Evolutionary conservation across 2,113 vertebrate genomes (phyloP).

Genomic region (Barnardius zonarius): DNA sequence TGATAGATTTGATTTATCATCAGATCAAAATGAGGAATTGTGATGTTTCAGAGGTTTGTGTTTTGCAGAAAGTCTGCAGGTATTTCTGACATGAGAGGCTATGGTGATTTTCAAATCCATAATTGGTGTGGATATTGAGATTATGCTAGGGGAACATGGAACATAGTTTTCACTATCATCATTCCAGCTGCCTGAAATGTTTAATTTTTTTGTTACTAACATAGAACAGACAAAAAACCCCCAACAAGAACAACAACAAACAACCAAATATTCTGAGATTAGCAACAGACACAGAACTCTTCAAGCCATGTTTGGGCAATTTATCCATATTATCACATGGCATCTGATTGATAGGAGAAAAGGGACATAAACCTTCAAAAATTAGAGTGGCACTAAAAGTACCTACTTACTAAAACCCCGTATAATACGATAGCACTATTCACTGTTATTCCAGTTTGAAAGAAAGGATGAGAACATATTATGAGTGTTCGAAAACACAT

Average conservation of each 20-base stretch:
- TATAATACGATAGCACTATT: background rate
- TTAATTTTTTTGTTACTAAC: background rate
- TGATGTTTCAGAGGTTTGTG: background rate
- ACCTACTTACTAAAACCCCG: background rate
- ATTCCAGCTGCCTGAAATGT: background rate
- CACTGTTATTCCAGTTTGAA: background rate
- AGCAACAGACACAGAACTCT: background rate
- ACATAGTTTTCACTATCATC: background rate
- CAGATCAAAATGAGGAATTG: background rate
- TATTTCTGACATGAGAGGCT: background rate
- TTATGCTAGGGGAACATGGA: background rate
- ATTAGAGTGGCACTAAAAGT: background rate
- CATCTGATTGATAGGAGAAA: background rate
- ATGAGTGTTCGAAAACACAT: background rate
- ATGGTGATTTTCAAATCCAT: background rate
- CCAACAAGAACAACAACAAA: accelerated
- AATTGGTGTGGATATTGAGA: background rate
- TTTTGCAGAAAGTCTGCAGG: background rate
- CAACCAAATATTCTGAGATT: background rate
- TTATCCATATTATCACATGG: background rate
- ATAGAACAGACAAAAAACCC: background rate
- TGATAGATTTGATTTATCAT: background rate
- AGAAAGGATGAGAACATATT: background rate
- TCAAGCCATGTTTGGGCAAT: background rate
- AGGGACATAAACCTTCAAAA: background rate